Evolutionary conservation across 2,797 vertebrate species (phyloP), one percentile per base, ranked within the genome.

Genomic region (Nannoperca australis): DNA sequence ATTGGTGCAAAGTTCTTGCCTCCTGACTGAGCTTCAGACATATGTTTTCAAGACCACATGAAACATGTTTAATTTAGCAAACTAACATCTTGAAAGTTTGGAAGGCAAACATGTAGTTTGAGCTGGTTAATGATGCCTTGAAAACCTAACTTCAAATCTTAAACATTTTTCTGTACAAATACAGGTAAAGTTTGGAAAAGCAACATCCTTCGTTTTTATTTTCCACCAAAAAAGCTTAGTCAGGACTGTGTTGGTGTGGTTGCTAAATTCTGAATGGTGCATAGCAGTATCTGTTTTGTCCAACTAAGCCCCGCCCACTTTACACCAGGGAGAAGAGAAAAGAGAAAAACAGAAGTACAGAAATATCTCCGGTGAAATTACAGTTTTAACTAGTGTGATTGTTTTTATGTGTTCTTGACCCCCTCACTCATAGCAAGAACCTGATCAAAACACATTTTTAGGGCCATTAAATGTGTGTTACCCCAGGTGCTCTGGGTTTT

Each of bases 391-490:
- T 42, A 22, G 63, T 32, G 38, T 7, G 9, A 10, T 20, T 22
- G 24, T 65, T 14, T 18, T 42, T 5, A 11, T 22, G 24, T 59
- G 18, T 12, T 42, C 20, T 15, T 12, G 12, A 36, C 20, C 18
- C 4, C 12, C 42, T 47, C 47, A 32, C 15, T 50, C 18, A 22
- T 5, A 5, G 7, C 20, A 27, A 53, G 12, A 24, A 72, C 22
- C 50, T 34, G 36, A 45, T 49, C 5, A 24, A 4, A 32, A 32
- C 24, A 65, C 22, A 56, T 24, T 32, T 59, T 55, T 14, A 7
- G 30, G 34, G 49, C 40, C 55, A 54, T 34, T 58, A 45, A 59
- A 66, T 69, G 7, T 73, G 61, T 61, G n/a, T 32, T 49, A 5
- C 8, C 8, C 22, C 55, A 34, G 40, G 22, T 30, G 15, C 18